A percentile compares a stretch with the other conserved stretches of the same genome.
Conservation (phyloP, 92 coral and sea anemone species). For the Metridium senile region DNA sequence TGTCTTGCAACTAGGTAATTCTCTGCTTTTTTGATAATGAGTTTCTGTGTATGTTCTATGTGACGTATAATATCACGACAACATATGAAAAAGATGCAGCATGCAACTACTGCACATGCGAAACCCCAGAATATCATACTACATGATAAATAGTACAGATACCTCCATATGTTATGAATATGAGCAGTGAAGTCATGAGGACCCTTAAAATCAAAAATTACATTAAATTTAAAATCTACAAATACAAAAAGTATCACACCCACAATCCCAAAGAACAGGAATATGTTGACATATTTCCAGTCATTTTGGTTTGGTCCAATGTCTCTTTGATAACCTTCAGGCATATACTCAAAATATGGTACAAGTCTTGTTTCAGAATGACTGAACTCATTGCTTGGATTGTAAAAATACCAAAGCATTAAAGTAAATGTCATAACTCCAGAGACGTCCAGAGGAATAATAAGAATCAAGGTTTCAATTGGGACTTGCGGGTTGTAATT, state of each 20-base stretch:
- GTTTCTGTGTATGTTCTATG: slow-evolving; percentile 51
- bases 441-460: slow-evolving; percentile 44
- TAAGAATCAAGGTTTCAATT: slow-evolving; percentile 53
- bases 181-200: slow-evolving; percentile 54
- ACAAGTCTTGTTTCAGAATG: slow-evolving; percentile 37
- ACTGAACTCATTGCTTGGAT: slow-evolving; percentile 34
- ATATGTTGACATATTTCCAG: slow-evolving; percentile 43
- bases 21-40: slow-evolving; percentile 36
- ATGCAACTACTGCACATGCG: slow-evolving; percentile 46
- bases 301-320: slow-evolving; percentile 38
- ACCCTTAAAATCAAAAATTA: slow-evolving; percentile 54
- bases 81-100: slow-evolving; percentile 62
- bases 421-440: slow-evolving; percentile 57
- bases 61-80: slow-evolving; percentile 57
- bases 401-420: slow-evolving; percentile 55
- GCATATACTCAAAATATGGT: slow-evolving; percentile 53
- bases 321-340: slow-evolving; percentile 48
- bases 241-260: slow-evolving; percentile 33
- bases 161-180: slow-evolving; percentile 33
- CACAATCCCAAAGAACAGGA: slow-evolving; percentile 47
- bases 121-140: slow-evolving; percentile 55
- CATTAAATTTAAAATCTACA: slow-evolving; percentile 46
- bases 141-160: slow-evolving; percentile 29
- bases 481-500: slow-evolving; percentile 47
- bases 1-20: slow-evolving; percentile 52